These are phyloP conservation scores for Stenodema calcarata DNA, from an alignment of 2,888 invertebrate genomes.

Conservation along the genomic window DNA sequence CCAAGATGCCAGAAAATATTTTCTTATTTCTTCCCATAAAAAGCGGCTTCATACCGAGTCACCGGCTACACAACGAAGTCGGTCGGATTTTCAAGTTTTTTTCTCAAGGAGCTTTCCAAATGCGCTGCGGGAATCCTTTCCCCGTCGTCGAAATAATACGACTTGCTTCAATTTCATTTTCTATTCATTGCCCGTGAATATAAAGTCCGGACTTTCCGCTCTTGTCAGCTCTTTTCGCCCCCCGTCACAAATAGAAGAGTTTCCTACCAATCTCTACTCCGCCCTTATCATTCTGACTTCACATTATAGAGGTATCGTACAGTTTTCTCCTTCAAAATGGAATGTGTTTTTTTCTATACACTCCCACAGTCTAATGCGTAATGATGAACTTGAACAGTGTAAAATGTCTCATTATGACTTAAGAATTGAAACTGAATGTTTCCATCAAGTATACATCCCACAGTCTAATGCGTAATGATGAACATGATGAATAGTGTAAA, in stretches of 20 bases:
- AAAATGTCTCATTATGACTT: too few relatives aligned
- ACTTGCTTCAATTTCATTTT: conserved; percentile 16
- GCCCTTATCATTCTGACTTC: background rate
- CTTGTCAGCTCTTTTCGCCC: background rate
- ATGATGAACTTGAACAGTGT: too few relatives aligned
- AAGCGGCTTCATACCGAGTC: background rate
- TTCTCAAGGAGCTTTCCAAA: background rate
- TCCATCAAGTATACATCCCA: too few relatives aligned
- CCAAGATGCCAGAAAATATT: background rate
- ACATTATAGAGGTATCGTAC: background rate
- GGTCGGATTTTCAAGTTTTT: background rate
- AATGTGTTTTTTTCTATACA: background rate
- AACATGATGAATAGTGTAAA: too few relatives aligned
- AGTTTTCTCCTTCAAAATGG: background rate
- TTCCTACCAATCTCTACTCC: background rate
- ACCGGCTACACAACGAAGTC: background rate
- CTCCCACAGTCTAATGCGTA: too few relatives aligned
- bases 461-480: too few relatives aligned
- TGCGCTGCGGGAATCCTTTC: background rate
- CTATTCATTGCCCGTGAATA: conserved; percentile 32
- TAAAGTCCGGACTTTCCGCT: background rate
- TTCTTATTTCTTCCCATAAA: background rate
- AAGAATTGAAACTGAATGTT: too few relatives aligned
- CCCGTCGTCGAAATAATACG: background rate
- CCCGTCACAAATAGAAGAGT: background rate